Base-by-base conservation (phyloP, 2,797 vertebrate species). In the Chlorospingus flavigularis region DNA sequence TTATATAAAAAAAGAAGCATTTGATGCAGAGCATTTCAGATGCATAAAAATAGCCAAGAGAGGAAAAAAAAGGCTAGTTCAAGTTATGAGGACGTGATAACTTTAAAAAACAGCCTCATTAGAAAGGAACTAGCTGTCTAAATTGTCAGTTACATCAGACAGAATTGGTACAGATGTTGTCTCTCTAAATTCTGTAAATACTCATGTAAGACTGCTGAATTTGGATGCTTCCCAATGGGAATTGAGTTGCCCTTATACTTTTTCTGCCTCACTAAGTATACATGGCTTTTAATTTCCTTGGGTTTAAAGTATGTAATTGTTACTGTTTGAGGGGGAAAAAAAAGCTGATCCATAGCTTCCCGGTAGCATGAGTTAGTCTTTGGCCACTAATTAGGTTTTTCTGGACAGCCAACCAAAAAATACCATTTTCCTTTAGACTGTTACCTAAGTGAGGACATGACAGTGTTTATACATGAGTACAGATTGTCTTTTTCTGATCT, bases 11-110 rank as follows among this genome's bases (percentile, higher is more conserved):
- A 86, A 93, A 96, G 61, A 51, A 95, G 35, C 55, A 40, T 84
- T 93, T 91, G 80, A 87, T 91, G 85, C 76, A 90, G 92, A 95
- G 88, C 65, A 79, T 90, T 95, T 96, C 55, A 39, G 51, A 89
- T 70, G 90, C 80, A 53, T 74, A 61, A 91, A 96, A 94, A 95
- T 92, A 89, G 86, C 65, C 75, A 73, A 88, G 48, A 31, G 5
- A 89, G 25, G 33, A 54, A 86, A 90, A 86, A 86, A 87, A 82
- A 79, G 77, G 91, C 83, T 65, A 88, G 78, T 75, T 96, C 74
- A 94, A 58, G 17, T 93, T 89, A 82, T 28, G 28, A 90, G 55
- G 43, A 95, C 33, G 76, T 95, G 91, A 74, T 92, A 94, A 73
- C 67, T 94, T 97, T 87, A 86, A 94, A 92, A 97, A 94, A 37